Conservation (phyloP, 1,140 invertebrate genomes). For the Glomeris maerens region DNA sequence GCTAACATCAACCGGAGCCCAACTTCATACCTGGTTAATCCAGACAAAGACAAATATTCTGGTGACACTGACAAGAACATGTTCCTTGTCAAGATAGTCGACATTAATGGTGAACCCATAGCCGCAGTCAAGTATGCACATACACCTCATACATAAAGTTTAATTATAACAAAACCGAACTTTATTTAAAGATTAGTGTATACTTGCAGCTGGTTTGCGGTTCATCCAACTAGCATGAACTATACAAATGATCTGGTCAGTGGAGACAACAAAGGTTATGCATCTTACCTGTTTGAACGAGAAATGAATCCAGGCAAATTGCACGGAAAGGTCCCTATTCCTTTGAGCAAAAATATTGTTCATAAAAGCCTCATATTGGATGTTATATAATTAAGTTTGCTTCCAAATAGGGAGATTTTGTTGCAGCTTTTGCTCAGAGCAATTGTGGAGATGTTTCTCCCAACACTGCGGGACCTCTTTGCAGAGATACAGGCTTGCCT, state of each 20-base stretch:
- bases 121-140: constrained; percentile 31
- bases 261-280: constrained; percentile 85
- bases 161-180: too few relatives aligned
- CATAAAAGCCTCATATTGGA: constrained; percentile 2
- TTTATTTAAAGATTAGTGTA: background rate
- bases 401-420: constrained; percentile 27
- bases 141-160: too few relatives aligned
- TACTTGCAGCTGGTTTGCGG: constrained; percentile 39
- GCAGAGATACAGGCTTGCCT: constrained; percentile 43
- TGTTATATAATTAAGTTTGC: background rate
- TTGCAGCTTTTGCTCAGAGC: constrained; percentile 33
- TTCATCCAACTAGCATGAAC: constrained; percentile 90
- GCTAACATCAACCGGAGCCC: constrained; percentile 86
- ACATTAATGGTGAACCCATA: constrained; percentile 33
- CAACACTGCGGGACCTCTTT: constrained; percentile 33
- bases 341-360: background rate
- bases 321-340: constrained; percentile 50
- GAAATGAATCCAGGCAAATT: constrained; percentile 48
- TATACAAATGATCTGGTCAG: constrained; percentile 78
- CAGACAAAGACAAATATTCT: constrained; percentile 55
- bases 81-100: constrained; percentile 56
- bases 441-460: constrained; percentile 35
- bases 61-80: constrained; percentile 72
- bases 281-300: constrained; percentile 68
- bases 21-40: constrained; percentile 68